phyloP scores from a whole-genome alignment of 2,888 invertebrate species.

The Rotaria socialis region DNA sequence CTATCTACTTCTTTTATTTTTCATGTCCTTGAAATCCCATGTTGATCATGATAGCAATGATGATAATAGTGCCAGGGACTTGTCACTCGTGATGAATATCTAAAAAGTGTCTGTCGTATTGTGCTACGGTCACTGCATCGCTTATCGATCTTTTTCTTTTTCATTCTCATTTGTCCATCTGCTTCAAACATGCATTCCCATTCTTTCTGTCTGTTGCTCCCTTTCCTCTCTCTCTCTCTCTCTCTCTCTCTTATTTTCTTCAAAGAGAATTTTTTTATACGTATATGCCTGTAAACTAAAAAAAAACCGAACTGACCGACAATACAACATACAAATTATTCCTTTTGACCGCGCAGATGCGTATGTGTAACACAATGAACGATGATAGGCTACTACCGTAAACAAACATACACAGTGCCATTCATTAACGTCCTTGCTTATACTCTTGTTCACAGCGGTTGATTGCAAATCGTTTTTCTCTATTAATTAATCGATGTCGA shows the following conservation, averaged over 20 bases:
- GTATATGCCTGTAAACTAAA: conserved; percentile 11
- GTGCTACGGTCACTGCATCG: conserved; percentile 21
- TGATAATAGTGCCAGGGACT: not conserved
- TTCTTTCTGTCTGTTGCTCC: not conserved
- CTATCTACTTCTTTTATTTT: not conserved
- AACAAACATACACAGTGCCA: conserved; percentile 9
- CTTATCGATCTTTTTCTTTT: conserved; percentile 25
- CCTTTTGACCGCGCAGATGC: conserved; percentile 22
- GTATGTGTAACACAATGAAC: not conserved
- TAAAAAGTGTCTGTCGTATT: not conserved
- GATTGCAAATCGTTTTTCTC: conserved; percentile 21
- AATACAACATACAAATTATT: conserved; percentile 2
- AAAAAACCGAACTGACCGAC: conserved; percentile 1
- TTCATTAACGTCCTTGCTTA: conserved; percentile 16
- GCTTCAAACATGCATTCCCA: not conserved
- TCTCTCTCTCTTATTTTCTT: not conserved
- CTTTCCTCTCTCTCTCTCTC: not conserved
- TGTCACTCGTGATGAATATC: conserved; percentile 17
- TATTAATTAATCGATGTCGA: conserved; percentile 25
- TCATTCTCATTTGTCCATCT: conserved; percentile 32
- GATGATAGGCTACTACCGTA: conserved; percentile 23
- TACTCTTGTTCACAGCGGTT: conserved; percentile 26
- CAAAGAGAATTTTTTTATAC: conserved; percentile 1
- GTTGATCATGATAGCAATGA: conserved; percentile 7
- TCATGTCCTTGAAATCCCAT: conserved; percentile 25